These are phyloP conservation scores for Trachelipus rathkii DNA, from an alignment of 1,140 invertebrate genomes.

Conservation along the genomic window DNA sequence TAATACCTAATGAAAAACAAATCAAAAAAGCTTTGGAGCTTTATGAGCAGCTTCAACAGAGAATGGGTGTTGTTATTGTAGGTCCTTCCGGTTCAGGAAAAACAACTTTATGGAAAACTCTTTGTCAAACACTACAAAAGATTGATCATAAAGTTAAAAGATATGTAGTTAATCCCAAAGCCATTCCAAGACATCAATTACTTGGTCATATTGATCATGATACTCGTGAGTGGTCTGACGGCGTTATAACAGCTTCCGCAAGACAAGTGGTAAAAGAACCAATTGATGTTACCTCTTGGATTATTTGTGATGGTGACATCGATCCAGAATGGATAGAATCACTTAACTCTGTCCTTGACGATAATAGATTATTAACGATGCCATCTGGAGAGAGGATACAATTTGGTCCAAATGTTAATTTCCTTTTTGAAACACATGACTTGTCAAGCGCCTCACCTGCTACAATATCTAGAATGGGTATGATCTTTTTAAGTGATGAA, in stretches of 20 bases:
- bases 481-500: constrained; percentile 80
- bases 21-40: constrained; percentile 86
- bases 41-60: constrained; percentile 85
- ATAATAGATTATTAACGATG: constrained; percentile 89
- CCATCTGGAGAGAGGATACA: constrained; percentile 95
- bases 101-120: constrained; percentile 72
- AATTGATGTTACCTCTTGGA: constrained; percentile 68
- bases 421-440: constrained; percentile 95
- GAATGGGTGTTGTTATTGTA: constrained; percentile 94
- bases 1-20: constrained; percentile 65
- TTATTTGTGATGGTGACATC: constrained; percentile 95
- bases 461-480: constrained; percentile 93
- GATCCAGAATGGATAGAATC: constrained; percentile 99
- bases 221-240: constrained; percentile 92
- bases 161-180: constrained; percentile 89
- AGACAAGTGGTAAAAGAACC: constrained; percentile 51
- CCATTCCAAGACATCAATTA: constrained; percentile 79
- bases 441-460: constrained; percentile 86
- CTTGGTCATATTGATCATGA: constrained; percentile 88
- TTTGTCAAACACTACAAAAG: constrained; percentile 69
- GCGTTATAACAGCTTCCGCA: constrained; percentile 82
- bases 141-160: constrained; percentile 66
- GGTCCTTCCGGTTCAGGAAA: constrained; percentile 93
- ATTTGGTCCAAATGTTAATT: constrained; percentile 84
- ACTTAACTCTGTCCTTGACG: constrained; percentile 90